Base-by-base conservation (phyloP, 2,113 vertebrate species). In the Microtus ochrogaster region DNA sequence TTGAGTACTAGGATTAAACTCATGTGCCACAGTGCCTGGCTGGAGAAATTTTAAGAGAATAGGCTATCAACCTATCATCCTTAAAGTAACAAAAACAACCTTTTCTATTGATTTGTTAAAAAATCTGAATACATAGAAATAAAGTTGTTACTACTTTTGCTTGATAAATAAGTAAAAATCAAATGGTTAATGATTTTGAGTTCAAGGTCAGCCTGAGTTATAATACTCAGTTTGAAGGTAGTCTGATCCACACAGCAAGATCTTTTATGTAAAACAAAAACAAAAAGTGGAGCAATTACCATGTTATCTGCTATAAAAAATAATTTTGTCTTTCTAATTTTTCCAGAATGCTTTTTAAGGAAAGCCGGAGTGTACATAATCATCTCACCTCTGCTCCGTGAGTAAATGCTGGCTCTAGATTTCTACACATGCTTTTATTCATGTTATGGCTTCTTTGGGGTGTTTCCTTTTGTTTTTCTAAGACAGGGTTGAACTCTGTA, bases 311-410 rank as follows among this genome's bases (percentile, higher is more conserved):
- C 72, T 94, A 41, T 73, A 52, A 83, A 94, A 92, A 86, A 47
- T 95, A 78, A 94, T 82, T 65, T 8, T 97, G 1, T 97, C 39
- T 95, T n/a, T 58, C 76, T 89, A 19, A 55, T 92, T 97, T 96
- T 97, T 93, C 17, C 98, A 99, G 99, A 98, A 99, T 99, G 98
- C 98, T 99, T 96, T 99, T 99, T 97, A 99, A 99, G 97, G 99
- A 99, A 98, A 99, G 99, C 98, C 99, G 98, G 94, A 98, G 99
- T 98, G 99, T 99, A 91, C 99, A 99, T 90, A 99, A 99, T 98
- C 99, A 99, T 98, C 99, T 99, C 91, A 99, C 99, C 96, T 99
- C 99, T 98, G 99, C 99, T 98, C 99, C 98, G 99, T 99, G 98
- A 99, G 99, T 99, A 99, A 98, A 79, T 17, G 44, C 49, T 73